Base-by-base conservation (phyloP, 2,113 vertebrate species). In the Gobiocypris rarus region DNA sequence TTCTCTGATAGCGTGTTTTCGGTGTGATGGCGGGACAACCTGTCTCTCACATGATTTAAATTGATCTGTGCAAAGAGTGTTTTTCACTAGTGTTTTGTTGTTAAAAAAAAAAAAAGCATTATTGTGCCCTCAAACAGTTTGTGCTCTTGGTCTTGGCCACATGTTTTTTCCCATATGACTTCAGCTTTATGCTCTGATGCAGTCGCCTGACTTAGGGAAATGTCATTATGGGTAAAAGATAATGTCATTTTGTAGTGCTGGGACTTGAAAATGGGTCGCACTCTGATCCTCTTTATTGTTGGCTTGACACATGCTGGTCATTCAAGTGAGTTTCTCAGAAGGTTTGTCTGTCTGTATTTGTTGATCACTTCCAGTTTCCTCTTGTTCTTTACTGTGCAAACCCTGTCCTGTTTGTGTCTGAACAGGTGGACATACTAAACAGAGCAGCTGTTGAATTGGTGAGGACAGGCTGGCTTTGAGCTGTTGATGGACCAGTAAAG, bases 361-460 rank as follows among this genome's bases (percentile, higher is more conserved):
- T 75, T 38, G 28, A 14, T 76, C 28, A 38, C 26, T 13, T 76
- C 15, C 19, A 56, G 74, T 34, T 19, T 76, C 10, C 28, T 19
- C 61, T 61, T 13, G 6, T 28, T 26, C 14, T 59, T 78, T 78
- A 10, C 56, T 19, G n/a, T 78, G 9, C n/a, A 78, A 78, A 61
- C 58, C 9, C 10, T 76, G 34, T 11, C 76, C 54, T 59, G 19
- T 59, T 41, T 78, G 19, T 41, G 34, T 78, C 54, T 78, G 17
- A 78, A 58, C 75, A 77, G 52, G 75, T 77, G 52, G 52, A 77
- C 31, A 15, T 8, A 4, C 19, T 24, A n/a, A 41, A 45, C 38
- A 61, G 54, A 77, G 38, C 76, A 78, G 24, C 54, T 61, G 76
- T 78, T 78, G 38, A 61, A 26, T 43, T 38, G 52, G 31, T 43